Percentiles rank a stretch among this genome's conserved stretches.
phyloP scores from a whole-genome alignment of 2,888 invertebrate genomes.

The Molorchus minor region DNA sequence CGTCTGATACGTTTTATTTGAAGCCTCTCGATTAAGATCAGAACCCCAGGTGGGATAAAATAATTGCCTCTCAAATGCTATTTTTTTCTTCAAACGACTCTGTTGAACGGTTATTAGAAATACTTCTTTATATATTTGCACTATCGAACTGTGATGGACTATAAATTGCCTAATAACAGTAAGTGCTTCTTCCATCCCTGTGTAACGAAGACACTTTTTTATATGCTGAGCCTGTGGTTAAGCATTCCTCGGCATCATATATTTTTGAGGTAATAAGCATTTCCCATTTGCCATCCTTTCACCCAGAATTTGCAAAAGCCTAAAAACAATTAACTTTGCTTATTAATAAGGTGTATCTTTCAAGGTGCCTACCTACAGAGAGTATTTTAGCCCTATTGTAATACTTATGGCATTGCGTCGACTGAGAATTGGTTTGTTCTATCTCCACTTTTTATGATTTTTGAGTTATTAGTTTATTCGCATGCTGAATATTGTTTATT shows the following conservation, averaged over 20 bases:
- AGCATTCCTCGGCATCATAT: conserved; percentile 50
- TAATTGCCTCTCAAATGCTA: conserved; percentile 45
- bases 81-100: too few species aligned
- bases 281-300: conserved; percentile 49
- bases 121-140: conserved; percentile 48
- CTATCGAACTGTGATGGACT: conserved; percentile 46
- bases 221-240: conserved; percentile 50
- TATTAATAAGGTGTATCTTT: too few species aligned
- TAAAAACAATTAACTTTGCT: conserved; percentile 38
- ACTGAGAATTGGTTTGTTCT: too few species aligned
- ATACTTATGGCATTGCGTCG: too few species aligned
- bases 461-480: too few species aligned
- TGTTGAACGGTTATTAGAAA: too few species aligned
- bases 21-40: conserved; percentile 47
- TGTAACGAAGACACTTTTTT: conserved; percentile 42
- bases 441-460: too few species aligned
- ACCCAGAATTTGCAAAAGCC: conserved; percentile 53
- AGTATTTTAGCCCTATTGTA: too few species aligned
- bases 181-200: conserved; percentile 43
- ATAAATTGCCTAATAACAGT: conserved; percentile 48
- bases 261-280: conserved; percentile 51
- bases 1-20: too few species aligned
- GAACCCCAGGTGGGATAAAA: conserved; percentile 55
- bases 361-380: too few species aligned
- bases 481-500: too few species aligned